phyloP scores from a whole-genome alignment of 2,113 vertebrate species.

The Parus major region DNA sequence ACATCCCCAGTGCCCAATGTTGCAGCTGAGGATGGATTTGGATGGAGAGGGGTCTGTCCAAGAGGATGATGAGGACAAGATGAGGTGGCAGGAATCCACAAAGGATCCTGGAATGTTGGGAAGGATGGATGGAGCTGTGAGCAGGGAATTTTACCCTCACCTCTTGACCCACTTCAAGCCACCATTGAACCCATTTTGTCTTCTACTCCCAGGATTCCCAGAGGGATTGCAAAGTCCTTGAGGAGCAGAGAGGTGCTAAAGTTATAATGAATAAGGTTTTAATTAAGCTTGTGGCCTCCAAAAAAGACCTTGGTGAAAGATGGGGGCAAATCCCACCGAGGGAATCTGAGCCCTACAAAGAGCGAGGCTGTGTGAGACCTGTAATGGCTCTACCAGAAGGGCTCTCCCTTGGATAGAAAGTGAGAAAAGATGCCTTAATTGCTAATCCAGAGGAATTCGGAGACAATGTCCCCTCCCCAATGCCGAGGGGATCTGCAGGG shows the following conservation, averaged over 20 bases:
- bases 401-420: not conserved
- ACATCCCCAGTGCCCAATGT: not conserved
- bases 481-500: not conserved
- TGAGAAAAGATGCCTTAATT: conserved; percentile 60
- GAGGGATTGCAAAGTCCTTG: not conserved
- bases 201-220: not conserved
- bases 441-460: conserved; percentile 30
- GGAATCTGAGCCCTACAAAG: not conserved
- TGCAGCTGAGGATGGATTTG: not conserved
- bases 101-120: no score
- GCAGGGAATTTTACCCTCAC: not conserved
- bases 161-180: not conserved
- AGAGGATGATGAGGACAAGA: not conserved
- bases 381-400: conserved; percentile 61
- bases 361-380: not conserved
- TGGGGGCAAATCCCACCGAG: not conserved
- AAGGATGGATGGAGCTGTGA: not conserved
- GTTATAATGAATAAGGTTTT: not conserved
- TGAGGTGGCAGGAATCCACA: not conserved
- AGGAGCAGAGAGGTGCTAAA: not conserved
- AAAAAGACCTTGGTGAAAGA: conserved; percentile 11
- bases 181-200: accelerated
- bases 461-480: not conserved
- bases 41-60: not conserved
- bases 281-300: not conserved